Evolutionary conservation across 2,888 invertebrate genomes (phyloP).

Genomic region (Andrena praecox): DNA sequence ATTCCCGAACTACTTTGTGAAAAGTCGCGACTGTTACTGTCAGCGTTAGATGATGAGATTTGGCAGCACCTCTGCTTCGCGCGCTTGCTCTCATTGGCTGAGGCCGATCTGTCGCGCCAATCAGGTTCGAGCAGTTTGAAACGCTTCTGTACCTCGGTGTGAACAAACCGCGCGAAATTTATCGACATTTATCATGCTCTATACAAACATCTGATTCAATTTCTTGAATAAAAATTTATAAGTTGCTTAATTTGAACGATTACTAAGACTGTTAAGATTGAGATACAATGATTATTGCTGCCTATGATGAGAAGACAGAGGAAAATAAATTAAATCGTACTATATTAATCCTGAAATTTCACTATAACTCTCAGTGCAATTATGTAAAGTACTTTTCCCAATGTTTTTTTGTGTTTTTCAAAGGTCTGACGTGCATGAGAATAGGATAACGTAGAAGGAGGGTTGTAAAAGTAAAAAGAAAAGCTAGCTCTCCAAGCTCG

Average conservation of each 20-base stretch:
- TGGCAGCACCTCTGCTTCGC: too few relatives aligned
- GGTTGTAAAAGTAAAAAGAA: conserved; percentile 30
- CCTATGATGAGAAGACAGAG: neutral
- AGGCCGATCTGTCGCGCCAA: neutral
- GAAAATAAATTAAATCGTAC: neutral
- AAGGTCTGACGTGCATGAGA: neutral
- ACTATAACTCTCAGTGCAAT: neutral
- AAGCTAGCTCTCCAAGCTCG: neutral
- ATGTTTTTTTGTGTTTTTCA: too few relatives aligned
- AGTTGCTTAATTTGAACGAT: neutral
- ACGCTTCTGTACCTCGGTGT: too few relatives aligned
- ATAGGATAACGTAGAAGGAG: neutral
- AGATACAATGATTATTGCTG: neutral
- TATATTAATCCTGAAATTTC: neutral
- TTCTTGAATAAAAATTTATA: neutral
- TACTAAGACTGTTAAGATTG: neutral
- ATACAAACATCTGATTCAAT: neutral
- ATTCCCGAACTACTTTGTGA: neutral
- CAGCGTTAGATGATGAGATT: too few relatives aligned
- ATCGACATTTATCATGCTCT: too few relatives aligned
- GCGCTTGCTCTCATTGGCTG: conserved; percentile 8
- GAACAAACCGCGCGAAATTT: neutral
- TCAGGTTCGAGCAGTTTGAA: conserved; percentile 7
- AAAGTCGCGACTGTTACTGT: neutral
- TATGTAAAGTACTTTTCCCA: neutral